Evolutionary conservation across 2,888 invertebrate species (phyloP).

Genomic region (Pomacea canaliculata): DNA sequence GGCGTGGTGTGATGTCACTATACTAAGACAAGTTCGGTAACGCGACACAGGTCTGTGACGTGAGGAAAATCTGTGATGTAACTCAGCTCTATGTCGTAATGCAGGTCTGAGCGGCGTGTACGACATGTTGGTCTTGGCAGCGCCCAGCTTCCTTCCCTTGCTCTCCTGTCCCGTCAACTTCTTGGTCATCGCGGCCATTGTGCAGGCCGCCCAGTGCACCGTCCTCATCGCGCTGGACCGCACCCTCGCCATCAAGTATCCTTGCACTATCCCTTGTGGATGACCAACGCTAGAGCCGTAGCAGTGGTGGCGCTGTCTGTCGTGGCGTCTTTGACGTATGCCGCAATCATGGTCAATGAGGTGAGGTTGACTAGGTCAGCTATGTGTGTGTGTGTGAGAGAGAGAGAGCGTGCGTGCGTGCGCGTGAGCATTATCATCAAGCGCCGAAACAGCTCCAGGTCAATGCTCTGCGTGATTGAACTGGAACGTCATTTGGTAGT

Average conservation of each 20-base stretch:
- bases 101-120: conserved; percentile 4
- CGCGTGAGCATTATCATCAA: too few species aligned
- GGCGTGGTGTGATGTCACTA: too few species aligned
- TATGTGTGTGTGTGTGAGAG: too few species aligned
- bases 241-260: background rate
- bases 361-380: background rate
- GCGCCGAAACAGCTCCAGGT: too few species aligned
- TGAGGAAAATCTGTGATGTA: background rate
- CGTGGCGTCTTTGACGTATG: background rate
- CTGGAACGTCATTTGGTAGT: too few species aligned
- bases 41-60: too few species aligned
- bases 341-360: background rate
- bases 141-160: background rate
- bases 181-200: background rate
- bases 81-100: background rate
- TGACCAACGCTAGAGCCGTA: background rate
- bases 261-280: background rate
- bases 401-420: too few species aligned
- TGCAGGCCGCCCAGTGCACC: background rate
- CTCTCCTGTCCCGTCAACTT: background rate
- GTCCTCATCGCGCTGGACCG: conserved; percentile 1
- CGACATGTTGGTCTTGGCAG: background rate
- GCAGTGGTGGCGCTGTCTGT: background rate
- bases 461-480: too few species aligned
- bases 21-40: too few species aligned